Base-by-base conservation (phyloP, 2,797 vertebrate species). In the Heterohyrax brucei region DNA sequence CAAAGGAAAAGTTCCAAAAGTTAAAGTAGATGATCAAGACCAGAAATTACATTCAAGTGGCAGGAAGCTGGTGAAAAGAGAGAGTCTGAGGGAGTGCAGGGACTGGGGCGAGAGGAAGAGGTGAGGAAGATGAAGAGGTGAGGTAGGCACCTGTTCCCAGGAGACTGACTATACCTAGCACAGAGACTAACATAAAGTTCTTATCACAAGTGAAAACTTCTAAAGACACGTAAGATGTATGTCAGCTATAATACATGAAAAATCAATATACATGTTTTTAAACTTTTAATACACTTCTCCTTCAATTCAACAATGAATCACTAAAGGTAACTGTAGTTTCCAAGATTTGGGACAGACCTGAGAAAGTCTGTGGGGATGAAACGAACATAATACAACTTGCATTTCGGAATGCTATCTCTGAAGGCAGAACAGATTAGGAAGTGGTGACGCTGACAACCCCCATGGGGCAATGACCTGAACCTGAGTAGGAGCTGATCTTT, bases 1-100 rank as follows among this genome's bases (percentile, higher is more conserved):
- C 8, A 22, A 62, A 24, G 50, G 16, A 89, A 96, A 93, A 78
- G 30, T 30, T 21, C 76, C 78, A 92, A 93, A 59, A 12, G 10
- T 78, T 30, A 33, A 39, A 56, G 70, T 72, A 48, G 44, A 22
- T 62, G 28, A 26, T 8, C 61, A 89, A 68, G n/a, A 13, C 53
- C 89, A n/a, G 50, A 89, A 89, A 83, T 78, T 53, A 66, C 53
- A 53, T 12, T 59, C 16, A 53, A 64, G 56, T 21, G 3, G 21
- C 24, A 83, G 16, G 64, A 80, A 79, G 68, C 80, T 59, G 76
- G 22, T 22, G 75, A 75, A 46, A 75, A 89, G 92, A 59, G 72
- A 9, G 64, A 24, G n/a, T 22, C 78, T 46, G 48, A 46, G 22
- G 13, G 28, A 61, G 13, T 64, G 6, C 30, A 59, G 62, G 16